Percentiles rank a stretch among this genome's conserved stretches.
These are phyloP conservation scores for Ethmia dodecea DNA, from an alignment of 2,888 invertebrate genomes.

Conservation along the genomic window DNA sequence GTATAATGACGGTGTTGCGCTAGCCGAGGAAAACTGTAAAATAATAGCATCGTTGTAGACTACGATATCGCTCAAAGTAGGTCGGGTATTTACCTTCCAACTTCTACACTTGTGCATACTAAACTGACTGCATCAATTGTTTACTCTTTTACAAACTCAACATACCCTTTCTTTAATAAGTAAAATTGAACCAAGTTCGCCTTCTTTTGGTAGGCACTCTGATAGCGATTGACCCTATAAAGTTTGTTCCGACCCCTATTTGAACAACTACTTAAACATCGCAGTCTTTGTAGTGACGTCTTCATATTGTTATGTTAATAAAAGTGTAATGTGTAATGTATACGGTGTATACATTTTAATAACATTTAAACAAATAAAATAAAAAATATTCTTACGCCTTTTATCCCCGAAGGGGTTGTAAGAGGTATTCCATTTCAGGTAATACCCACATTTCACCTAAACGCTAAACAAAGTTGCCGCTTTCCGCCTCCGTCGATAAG, in stretches of 20 bases:
- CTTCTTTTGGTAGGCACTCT: neutral
- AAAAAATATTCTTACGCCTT: too few relatives aligned
- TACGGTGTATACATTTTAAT: neutral
- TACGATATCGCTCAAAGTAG: conserved; percentile 39
- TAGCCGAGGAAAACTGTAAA: conserved; percentile 44
- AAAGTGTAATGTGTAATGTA: neutral
- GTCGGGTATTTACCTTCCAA: conserved; percentile 51
- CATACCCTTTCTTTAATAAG: too few relatives aligned
- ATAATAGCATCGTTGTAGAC: conserved; percentile 43
- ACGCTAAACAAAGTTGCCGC: too few relatives aligned
- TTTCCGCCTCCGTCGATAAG: too few relatives aligned
- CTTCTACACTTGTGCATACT: conserved; percentile 33
- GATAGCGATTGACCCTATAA: too few relatives aligned
- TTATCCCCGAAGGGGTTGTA: too few relatives aligned
- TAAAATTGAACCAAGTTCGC: neutral
- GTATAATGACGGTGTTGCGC: conserved; percentile 51
- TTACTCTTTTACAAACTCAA: too few relatives aligned
- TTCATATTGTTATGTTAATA: conserved; percentile 7
- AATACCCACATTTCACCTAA: too few relatives aligned
- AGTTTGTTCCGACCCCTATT: conserved; percentile 8
- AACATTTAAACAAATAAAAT: too few relatives aligned
- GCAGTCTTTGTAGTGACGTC: conserved; percentile 18
- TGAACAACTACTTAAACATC: conserved; percentile 23
- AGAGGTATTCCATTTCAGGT: too few relatives aligned
- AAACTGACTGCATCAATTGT: conserved; percentile 27